Evolutionary conservation across 2,888 invertebrate species (phyloP).

Genomic region (Polydrusus pterygomalis): DNA sequence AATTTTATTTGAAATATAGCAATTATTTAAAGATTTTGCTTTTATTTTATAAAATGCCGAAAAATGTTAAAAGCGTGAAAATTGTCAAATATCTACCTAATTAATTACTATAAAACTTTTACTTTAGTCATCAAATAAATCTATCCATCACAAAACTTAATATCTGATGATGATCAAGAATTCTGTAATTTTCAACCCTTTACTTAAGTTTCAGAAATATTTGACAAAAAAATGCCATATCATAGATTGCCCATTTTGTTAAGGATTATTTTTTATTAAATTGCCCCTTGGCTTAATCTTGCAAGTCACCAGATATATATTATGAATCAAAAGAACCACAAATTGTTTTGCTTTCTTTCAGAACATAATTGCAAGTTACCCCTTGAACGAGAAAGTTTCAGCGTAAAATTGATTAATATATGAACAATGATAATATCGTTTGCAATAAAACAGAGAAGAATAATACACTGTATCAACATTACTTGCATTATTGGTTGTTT

Average conservation of each 20-base stretch:
- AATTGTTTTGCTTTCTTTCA: constrained; percentile 24
- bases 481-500: constrained; percentile 19
- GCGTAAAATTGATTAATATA: constrained; percentile 26
- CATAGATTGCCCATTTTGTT: constrained; percentile 11
- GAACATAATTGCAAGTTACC: constrained; percentile 13
- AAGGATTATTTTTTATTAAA: constrained; percentile 10
- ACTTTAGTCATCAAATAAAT: not conserved
- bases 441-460: constrained; percentile 22
- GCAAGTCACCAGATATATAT: constrained; percentile 17
- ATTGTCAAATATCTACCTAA: too few relatives aligned
- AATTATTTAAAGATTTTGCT: too few relatives aligned
- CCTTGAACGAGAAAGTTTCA: not conserved
- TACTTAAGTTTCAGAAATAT: not conserved
- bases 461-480: constrained; percentile 9
- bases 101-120: not conserved
- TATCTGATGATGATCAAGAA: not conserved
- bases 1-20: too few relatives aligned
- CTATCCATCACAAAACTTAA: constrained; percentile 4
- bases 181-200: not conserved
- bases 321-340: constrained; percentile 17
- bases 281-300: constrained; percentile 8
- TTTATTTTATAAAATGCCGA: too few relatives aligned
- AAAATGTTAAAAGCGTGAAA: too few relatives aligned
- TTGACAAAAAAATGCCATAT: constrained; percentile 3
- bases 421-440: constrained; percentile 28